Evolutionary conservation across 2,797 vertebrate species (phyloP).

Genomic region (Sylvilagus floridanus): DNA sequence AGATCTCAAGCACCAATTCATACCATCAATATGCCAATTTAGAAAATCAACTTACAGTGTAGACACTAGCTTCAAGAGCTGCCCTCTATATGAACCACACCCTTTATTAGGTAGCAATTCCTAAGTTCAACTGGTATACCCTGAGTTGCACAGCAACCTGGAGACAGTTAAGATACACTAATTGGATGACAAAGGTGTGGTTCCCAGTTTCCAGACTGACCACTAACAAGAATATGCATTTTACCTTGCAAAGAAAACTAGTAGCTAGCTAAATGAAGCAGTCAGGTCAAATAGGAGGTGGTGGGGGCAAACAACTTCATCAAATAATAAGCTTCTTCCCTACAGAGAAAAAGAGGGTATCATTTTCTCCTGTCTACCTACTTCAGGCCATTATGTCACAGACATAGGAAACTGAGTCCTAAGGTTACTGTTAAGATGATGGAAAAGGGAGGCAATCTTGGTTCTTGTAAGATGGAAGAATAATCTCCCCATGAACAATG

Average conservation of each 20-base stretch:
- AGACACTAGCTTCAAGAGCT: background rate
- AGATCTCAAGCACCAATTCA: background rate
- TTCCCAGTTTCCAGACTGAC: background rate
- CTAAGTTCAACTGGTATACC: no score
- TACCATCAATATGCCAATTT: background rate
- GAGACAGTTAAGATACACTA: background rate
- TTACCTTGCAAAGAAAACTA: background rate
- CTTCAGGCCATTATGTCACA: background rate
- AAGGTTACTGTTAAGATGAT: no score
- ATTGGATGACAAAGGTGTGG: background rate
- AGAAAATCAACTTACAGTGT: background rate
- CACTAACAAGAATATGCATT: background rate
- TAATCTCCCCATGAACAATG: no score
- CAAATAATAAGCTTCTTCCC: background rate
- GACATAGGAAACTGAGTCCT: background rate
- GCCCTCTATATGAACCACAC: background rate
- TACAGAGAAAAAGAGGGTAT: background rate
- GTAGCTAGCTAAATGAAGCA: background rate
- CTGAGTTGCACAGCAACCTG: background rate
- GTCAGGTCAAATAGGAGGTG: background rate
- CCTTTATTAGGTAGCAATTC: background rate
- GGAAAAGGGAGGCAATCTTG: no score
- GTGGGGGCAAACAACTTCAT: background rate
- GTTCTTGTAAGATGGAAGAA: no score
- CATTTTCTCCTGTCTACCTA: background rate